A percentile compares a stretch with the other conserved stretches of the same genome.
These are phyloP conservation scores for Thamnophis elegans DNA, from an alignment of 2,797 vertebrate genomes.

Conservation along the genomic window DNA sequence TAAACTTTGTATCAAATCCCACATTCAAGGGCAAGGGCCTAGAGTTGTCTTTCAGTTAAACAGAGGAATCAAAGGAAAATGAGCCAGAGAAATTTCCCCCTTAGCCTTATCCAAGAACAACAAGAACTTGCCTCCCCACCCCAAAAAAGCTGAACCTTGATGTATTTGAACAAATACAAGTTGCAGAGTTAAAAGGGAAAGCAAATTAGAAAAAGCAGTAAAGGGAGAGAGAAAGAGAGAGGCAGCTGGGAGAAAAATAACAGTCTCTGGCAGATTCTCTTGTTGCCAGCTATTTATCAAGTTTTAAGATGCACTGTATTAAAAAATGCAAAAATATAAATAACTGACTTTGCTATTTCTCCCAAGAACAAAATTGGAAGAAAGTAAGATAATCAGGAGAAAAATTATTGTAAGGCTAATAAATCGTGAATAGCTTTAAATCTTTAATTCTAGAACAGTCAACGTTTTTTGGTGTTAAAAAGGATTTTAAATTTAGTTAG, in stretches of 20 bases:
- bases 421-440: background rate
- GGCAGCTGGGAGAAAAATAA: fast-evolving
- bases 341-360: background rate
- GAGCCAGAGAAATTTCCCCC: background rate
- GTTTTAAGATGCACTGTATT: background rate
- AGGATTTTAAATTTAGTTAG: background rate
- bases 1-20: background rate
- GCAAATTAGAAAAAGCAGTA: background rate
- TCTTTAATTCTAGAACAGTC: background rate
- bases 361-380: background rate
- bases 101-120: background rate
- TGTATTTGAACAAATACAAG: background rate
- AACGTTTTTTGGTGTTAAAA: background rate
- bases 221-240: background rate
- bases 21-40: constrained; percentile 1
- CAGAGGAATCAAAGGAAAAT: background rate
- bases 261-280: background rate
- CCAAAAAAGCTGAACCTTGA: background rate
- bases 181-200: background rate
- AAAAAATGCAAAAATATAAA: background rate
- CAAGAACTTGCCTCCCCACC: background rate
- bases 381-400: background rate
- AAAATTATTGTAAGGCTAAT: background rate
- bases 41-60: background rate
- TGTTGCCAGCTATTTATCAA: background rate